phyloP scores from a whole-genome alignment of 2,797 vertebrate species.

The Oreortyx pictus region DNA sequence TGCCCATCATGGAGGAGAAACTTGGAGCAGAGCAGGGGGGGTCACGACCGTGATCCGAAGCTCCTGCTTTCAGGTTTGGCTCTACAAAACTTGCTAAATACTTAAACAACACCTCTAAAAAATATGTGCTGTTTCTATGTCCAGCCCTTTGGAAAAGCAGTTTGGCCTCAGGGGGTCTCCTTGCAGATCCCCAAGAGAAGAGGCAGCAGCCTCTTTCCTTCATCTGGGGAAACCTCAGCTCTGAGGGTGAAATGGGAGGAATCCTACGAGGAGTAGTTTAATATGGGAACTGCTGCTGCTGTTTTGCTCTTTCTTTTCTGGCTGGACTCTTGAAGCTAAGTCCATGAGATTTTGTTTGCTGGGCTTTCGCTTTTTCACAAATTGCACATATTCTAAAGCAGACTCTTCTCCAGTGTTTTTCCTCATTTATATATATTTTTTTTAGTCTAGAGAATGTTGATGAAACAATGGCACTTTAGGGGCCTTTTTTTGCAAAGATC shows the following conservation, averaged over 20 bases:
- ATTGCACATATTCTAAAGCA: background rate
- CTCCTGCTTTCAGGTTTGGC: background rate
- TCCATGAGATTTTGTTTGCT: background rate
- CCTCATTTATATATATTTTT: background rate
- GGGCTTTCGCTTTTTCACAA: background rate
- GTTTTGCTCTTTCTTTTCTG: background rate
- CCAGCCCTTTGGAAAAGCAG: accelerated
- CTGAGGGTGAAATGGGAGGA: background rate
- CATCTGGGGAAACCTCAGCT: no score
- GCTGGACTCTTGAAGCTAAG: background rate
- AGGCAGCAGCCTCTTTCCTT: background rate
- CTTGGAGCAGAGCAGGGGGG: background rate
- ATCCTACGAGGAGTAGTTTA: background rate
- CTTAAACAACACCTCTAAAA: background rate
- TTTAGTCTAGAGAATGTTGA: background rate
- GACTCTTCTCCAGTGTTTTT: background rate
- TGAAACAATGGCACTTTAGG: background rate
- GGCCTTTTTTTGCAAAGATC: background rate
- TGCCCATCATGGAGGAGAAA: background rate
- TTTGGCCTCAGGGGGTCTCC: background rate
- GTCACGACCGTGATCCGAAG: background rate
- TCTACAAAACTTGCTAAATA: background rate
- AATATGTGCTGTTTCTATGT: background rate
- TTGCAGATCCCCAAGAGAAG: accelerated
- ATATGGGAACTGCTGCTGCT: background rate